phyloP scores from a whole-genome alignment of 2,797 vertebrate genomes.

The Threskiornis aethiopicus region DNA sequence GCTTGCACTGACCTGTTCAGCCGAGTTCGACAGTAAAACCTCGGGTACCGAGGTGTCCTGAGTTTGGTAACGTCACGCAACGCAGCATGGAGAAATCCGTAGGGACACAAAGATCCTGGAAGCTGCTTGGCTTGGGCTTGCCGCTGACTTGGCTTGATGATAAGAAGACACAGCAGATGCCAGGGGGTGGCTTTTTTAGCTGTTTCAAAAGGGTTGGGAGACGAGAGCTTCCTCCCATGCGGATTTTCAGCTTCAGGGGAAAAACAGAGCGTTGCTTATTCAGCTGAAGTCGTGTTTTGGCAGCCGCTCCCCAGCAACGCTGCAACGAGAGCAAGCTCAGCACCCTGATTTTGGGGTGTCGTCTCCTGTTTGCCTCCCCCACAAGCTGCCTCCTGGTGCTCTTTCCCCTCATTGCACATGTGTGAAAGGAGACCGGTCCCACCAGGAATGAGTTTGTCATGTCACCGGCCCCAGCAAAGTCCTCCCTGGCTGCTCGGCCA shows the following conservation, averaged over 20 bases:
- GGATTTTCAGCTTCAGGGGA: not conserved
- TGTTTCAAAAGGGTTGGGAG: not conserved
- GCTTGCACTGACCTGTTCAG: not conserved
- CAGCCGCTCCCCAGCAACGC: not conserved
- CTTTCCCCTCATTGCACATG: not conserved
- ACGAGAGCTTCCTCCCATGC: conserved; percentile 12
- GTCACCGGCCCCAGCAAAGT: fast-evolving
- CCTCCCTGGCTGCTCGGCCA: fast-evolving
- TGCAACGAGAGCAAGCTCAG: not conserved
- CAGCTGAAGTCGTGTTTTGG: conserved; percentile 13
- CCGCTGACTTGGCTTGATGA: not conserved
- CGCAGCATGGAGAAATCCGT: fast-evolving
- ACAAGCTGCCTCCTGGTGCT: not conserved
- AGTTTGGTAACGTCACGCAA: not conserved
- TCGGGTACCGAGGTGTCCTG: fast-evolving
- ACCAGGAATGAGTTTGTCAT: not conserved
- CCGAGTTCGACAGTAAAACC: not conserved
- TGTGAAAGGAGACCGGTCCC: not conserved
- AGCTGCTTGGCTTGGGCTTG: not conserved
- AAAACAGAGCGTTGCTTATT: conserved; percentile 27
- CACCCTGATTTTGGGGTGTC: not conserved
- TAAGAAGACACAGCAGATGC: conserved; percentile 10
- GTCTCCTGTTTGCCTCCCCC: not conserved
- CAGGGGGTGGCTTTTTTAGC: conserved; percentile 24
- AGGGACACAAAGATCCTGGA: not conserved